Conservation (phyloP, 2,797 vertebrate genomes). For the Phataginus tetradactyla region DNA sequence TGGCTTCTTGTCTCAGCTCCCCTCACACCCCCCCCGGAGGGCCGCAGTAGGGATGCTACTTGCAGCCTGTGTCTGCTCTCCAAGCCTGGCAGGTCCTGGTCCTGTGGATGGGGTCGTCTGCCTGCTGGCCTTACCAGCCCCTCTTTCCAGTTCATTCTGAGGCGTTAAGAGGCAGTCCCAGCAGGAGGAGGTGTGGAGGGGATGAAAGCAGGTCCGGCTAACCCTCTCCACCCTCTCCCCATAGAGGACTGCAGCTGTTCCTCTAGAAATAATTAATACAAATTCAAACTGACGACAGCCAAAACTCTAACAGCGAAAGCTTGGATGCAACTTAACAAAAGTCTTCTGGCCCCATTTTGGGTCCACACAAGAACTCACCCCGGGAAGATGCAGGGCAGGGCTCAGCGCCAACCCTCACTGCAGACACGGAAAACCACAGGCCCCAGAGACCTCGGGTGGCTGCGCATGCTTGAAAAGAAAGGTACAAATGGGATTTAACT, state of each 20-base stretch:
- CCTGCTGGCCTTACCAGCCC: neutral
- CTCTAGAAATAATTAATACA: neutral
- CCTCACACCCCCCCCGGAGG: too few species aligned
- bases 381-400: fast-evolving
- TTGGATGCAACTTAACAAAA: fast-evolving
- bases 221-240: fast-evolving
- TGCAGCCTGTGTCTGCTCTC: neutral
- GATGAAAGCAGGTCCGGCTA: neutral
- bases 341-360: fast-evolving
- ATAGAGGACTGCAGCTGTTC: fast-evolving
- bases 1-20: neutral
- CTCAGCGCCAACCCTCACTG: fast-evolving
- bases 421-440: neutral
- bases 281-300: neutral
- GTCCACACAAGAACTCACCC: neutral
- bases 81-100: neutral
- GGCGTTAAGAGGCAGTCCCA: neutral
- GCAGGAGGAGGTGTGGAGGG: neutral
- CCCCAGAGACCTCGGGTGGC: fast-evolving
- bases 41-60: fast-evolving
- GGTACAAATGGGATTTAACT: fast-evolving
- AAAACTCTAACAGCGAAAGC: neutral
- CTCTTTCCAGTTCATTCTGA: neutral
- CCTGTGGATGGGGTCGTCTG: neutral
- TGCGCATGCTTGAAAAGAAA: fast-evolving